Conservation (phyloP, 2,797 vertebrate genomes). For the Poeciliopsis presidionis region DNA sequence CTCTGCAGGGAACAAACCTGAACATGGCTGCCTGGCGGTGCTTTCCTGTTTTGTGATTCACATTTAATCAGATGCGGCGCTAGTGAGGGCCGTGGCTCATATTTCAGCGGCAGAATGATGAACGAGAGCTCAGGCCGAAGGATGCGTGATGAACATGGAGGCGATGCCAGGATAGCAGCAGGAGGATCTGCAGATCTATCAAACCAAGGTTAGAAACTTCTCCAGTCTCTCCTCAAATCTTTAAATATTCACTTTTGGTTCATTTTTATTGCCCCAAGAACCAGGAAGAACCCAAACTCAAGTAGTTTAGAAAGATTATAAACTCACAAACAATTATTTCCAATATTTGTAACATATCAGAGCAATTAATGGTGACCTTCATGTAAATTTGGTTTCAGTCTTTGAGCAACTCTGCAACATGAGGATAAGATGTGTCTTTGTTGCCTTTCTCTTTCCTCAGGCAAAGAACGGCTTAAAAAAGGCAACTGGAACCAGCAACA, state of each 20-base stretch:
- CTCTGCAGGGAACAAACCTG: background rate
- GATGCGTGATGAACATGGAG: constrained; percentile 62
- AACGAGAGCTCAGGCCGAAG: constrained; percentile 50
- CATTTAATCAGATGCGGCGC: constrained; percentile 50
- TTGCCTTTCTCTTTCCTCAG: constrained; percentile 7
- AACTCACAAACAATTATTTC: constrained; percentile 39
- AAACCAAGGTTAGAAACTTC: constrained; percentile 57
- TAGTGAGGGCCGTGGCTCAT: constrained; percentile 16
- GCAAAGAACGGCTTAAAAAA: constrained; percentile 21
- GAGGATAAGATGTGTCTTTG: constrained; percentile 50
- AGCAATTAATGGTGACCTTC: constrained; percentile 57
- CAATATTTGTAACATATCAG: constrained; percentile 28
- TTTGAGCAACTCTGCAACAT: constrained; percentile 51
- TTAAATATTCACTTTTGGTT: constrained; percentile 11
- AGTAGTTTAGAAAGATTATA: constrained; percentile 24
- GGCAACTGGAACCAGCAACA: constrained; percentile 2
- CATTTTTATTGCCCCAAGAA: constrained; percentile 19
- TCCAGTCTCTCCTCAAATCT: background rate
- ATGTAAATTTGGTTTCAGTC: constrained; percentile 61
- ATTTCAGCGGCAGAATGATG: constrained; percentile 51
- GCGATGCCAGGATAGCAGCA: constrained; percentile 46
- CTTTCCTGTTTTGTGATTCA: constrained; percentile 51
- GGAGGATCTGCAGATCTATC: constrained; percentile 63
- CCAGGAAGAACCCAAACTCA: background rate
- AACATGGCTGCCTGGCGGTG: constrained; percentile 21